Evolutionary conservation across 64 coral and sea anemone species (phyloP).

Genomic region (Acropora yongei): DNA sequence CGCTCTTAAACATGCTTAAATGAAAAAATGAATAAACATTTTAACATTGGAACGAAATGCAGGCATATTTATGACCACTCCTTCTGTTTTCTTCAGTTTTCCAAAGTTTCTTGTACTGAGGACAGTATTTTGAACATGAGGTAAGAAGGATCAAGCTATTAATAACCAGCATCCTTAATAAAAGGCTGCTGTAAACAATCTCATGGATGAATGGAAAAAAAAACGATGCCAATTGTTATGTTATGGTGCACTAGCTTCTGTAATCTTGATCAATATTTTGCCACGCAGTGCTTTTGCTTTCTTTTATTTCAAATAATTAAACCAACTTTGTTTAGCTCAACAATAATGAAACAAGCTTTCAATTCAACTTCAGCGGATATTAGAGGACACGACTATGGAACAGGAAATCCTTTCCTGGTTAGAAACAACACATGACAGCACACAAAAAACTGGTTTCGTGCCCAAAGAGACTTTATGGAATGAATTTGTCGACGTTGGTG

Average conservation of each 20-base stretch:
- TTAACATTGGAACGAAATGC: too few species aligned
- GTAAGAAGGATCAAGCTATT: too few species aligned
- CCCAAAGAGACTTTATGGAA: neutral
- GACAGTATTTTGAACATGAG: too few species aligned
- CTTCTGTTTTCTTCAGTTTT: too few species aligned
- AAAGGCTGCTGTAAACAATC: neutral
- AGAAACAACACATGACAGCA: neutral
- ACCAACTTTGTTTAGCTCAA: constrained; percentile 15
- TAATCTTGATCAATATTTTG: neutral
- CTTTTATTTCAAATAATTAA: neutral
- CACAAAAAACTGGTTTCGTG: constrained; percentile 16
- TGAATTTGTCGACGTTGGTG: neutral
- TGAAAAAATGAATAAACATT: too few species aligned
- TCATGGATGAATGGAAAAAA: neutral
- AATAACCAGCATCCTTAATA: too few species aligned
- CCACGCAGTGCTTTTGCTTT: neutral
- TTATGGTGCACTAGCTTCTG: neutral
- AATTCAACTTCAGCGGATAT: constrained; percentile 23
- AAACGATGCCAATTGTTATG: constrained; percentile 4
- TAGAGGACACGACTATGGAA: constrained; percentile 11
- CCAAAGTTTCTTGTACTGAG: too few species aligned
- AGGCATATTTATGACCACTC: too few species aligned
- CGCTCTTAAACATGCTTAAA: too few species aligned
- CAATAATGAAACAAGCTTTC: neutral
- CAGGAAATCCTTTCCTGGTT: constrained; percentile 23